phyloP scores from a whole-genome alignment of 2,888 invertebrate species.

The Lordiphosa fenestrarum region DNA sequence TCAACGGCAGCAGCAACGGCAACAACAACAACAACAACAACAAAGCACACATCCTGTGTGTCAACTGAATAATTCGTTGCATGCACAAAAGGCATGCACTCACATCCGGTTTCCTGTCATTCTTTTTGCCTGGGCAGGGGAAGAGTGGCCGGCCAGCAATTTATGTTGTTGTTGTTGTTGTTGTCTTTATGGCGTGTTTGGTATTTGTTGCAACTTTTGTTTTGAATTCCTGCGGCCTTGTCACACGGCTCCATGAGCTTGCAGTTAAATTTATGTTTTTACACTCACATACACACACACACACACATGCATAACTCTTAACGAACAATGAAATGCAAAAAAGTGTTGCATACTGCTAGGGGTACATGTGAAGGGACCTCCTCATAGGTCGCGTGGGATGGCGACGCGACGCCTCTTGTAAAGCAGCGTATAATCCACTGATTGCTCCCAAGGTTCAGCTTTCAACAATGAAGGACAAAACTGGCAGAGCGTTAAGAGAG shows the following conservation, averaged over 20 bases:
- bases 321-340: conserved; percentile 60
- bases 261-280: conserved; percentile 73
- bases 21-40: conserved; percentile 49
- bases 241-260: conserved; percentile 72
- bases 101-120: conserved; percentile 75
- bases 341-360: conserved; percentile 43
- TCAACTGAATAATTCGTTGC: conserved; percentile 76
- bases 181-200: conserved; percentile 75
- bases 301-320: conserved; percentile 46
- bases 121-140: conserved; percentile 54
- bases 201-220: conserved; percentile 76
- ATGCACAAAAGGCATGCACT: conserved; percentile 76
- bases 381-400: conserved; percentile 41
- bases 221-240: conserved; percentile 76
- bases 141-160: conserved; percentile 49
- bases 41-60: conserved; percentile 73
- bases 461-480: conserved; percentile 62
- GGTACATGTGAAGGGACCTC: background rate
- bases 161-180: conserved; percentile 62
- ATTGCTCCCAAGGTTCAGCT: conserved; percentile 74
- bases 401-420: conserved; percentile 38
- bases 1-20: conserved; percentile 31
- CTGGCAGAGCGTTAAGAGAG: background rate
- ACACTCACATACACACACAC: conserved; percentile 27
- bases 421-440: conserved; percentile 70